A percentile compares a stretch with the other conserved stretches of the same genome.
phyloP scores from a whole-genome alignment of 2,888 invertebrate genomes.

The Pantelozetes paolii region DNA sequence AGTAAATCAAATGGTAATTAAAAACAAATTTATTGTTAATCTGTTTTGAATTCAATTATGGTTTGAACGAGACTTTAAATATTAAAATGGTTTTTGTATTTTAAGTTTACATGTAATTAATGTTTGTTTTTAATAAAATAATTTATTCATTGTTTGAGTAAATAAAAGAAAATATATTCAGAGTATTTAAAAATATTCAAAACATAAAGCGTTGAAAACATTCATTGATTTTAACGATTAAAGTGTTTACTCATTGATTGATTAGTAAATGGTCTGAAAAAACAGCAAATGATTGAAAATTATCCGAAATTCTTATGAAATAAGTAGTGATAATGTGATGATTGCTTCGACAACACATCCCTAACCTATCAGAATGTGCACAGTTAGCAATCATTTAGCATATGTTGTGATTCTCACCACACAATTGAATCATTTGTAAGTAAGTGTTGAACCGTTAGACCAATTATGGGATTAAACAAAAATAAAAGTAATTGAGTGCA shows the following conservation, averaged over 20 bases:
- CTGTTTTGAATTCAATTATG: too few relatives aligned
- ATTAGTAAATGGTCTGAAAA: neutral
- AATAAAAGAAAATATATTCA: too few relatives aligned
- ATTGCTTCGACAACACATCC: neutral
- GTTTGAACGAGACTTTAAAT: too few relatives aligned
- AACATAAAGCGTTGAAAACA: too few relatives aligned
- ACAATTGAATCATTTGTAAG: constrained; percentile 37
- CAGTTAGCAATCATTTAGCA: constrained; percentile 18
- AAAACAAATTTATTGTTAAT: too few relatives aligned
- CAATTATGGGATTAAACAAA: constrained; percentile 36
- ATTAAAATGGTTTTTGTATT: too few relatives aligned
- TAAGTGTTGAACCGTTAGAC: constrained; percentile 15
- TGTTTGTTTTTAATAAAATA: too few relatives aligned
- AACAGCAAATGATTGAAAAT: neutral
- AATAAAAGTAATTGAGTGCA: constrained; percentile 35
- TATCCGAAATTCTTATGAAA: constrained; percentile 8
- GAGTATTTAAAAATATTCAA: too few relatives aligned
- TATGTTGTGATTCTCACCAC: constrained; percentile 31
- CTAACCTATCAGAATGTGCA: neutral
- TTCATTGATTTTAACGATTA: too few relatives aligned
- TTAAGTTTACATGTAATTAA: too few relatives aligned
- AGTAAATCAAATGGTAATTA: too few relatives aligned
- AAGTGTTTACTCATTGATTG: neutral
- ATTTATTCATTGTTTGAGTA: too few relatives aligned
- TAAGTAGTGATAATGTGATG: neutral